These are phyloP conservation scores for Diarsia rubi DNA, from an alignment of 2,888 invertebrate genomes.

Conservation along the genomic window DNA sequence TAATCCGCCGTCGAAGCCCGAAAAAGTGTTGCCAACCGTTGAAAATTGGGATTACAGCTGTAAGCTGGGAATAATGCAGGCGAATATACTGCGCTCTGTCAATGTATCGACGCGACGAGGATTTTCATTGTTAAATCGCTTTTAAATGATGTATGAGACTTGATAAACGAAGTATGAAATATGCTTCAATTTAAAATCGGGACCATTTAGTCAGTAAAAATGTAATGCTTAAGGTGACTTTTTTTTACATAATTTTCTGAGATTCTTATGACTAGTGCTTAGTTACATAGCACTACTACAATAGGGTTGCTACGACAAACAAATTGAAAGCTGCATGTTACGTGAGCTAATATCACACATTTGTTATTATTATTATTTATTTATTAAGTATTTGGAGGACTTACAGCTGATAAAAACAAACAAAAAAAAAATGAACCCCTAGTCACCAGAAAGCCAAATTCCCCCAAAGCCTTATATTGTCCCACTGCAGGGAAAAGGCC, in stretches of 20 bases:
- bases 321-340: background rate
- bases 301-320: background rate
- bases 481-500: no score
- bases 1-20: constrained; percentile 79
- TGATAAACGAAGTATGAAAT: constrained; percentile 58
- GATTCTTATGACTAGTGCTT: background rate
- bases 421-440: no score
- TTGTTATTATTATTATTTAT: no score
- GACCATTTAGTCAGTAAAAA: background rate
- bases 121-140: constrained; percentile 69
- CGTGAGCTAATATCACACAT: background rate
- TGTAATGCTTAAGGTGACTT: background rate
- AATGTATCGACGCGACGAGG: constrained; percentile 68
- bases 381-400: no score
- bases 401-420: no score
- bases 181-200: constrained; percentile 23
- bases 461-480: no score
- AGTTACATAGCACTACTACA: background rate
- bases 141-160: constrained; percentile 73
- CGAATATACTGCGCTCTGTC: constrained; percentile 70
- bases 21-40: constrained; percentile 77
- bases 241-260: background rate
- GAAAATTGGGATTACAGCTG: constrained; percentile 82
- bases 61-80: constrained; percentile 77
- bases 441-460: no score